Evolutionary conservation across 2,113 vertebrate species (phyloP), one percentile per base, ranked within the genome.

Genomic region (Donacobius atricapilla): DNA sequence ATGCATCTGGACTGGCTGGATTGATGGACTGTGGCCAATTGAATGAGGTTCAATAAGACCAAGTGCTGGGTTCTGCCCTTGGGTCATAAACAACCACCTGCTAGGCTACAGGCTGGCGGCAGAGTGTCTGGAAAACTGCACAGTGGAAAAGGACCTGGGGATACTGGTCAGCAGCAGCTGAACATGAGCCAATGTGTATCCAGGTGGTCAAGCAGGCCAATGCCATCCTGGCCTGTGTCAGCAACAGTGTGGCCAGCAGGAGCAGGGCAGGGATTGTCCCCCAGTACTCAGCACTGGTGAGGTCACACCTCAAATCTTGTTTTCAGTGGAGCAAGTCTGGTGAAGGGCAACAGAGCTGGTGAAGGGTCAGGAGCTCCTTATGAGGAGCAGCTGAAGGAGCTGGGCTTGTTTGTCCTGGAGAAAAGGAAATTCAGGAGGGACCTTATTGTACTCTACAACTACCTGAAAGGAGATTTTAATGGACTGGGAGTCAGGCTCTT

Each of bases 221-320:
- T 25, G 56, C 4, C 40, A 47, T 21, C 48, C 56, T 79, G 40
- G n/a, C 30, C 30, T 22, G 56, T 1, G 2, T 2, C 48, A 87
- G 65, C 13, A 40, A 7, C 3, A 17, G n/a, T 39, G 40, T 5
- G 24, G 28, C 27, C 84, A 87, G 63, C 33, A 60, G 54, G 12
- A 7, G 1, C 27, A 61, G 61, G 54, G 12, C 47, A 61, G 39
- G 2, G 40, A n/a, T n/a, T 53, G 40, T 39, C 18, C 23, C 15
- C 4, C 17, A 51, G 40, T 28, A 6, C 13, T 13, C 2, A 0
- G 56, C 40, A 21, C 24, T 30, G 40, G 24, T 14, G 30, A 30
- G 47, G 16, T 7, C 40, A 40, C 56, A 30, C 5, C 13, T 40
- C 4, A 0, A 40, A 2, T 63, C 0, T 64, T 39, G 28, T 39